Evolutionary conservation across 2,113 vertebrate genomes (phyloP), one percentile per base, ranked within the genome.

Genomic region (Isichthys henryi): DNA sequence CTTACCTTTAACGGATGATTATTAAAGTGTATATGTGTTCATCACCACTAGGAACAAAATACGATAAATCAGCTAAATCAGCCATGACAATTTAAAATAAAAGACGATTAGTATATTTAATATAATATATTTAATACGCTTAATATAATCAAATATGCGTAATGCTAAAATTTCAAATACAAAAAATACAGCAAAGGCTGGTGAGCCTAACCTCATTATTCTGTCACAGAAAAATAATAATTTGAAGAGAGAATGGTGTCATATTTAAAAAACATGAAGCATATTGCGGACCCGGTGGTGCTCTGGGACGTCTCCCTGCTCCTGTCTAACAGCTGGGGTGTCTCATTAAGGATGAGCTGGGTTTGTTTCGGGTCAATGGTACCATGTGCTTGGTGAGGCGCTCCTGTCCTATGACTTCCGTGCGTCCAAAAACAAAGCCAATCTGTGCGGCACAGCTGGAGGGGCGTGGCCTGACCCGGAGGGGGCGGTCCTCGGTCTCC

Each of bases 281-380:
- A 15, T 49, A 48, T 23, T n/a, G 82, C 46, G 3, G 43, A 5
- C 82, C 23, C 11, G 19, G 3, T 27, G 82, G 43, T 5, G 15
- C 43, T 46, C 5, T 7, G 39, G 45, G 80, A n/a, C 35, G 4
- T 35, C 31, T 87, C 27, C n/a, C 49, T 21, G 50, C 31, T 87
- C 31, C 52, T 58, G 48, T 58, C 82, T 23, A 43, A 87, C 49
- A 87, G 86, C 53, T 58, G 50, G 19, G 86, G 52, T 31, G 62
- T 48, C 62, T 49, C 66, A 46, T 88, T 74, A 48, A 66, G 48
- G 58, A 49, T 88, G 62, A 77, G 66, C 56, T 7, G 48, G 11
- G 53, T n/a, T n/a, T 62, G 35, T 88, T 66, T 88, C 45, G 62
- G 88, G 62, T 88, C 88, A 88, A 6, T 49, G 86, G 88, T 50